These are phyloP conservation scores for Crocidura indochinensis DNA, from an alignment of 2,797 vertebrate genomes.

Conservation along the genomic window DNA sequence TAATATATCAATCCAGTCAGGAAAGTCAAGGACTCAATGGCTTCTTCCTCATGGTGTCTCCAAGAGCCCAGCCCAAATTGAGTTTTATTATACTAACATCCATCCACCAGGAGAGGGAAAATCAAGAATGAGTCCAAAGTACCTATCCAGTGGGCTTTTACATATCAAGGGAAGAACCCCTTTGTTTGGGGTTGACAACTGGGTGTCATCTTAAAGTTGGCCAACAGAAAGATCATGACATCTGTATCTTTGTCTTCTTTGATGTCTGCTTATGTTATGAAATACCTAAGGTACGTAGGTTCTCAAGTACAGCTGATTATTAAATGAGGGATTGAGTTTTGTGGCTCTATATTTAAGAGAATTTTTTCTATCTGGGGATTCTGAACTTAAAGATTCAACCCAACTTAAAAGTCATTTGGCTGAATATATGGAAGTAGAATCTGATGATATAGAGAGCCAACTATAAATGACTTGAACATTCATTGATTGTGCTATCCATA, in stretches of 20 bases:
- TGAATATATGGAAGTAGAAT: not conserved
- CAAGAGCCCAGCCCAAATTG: no score
- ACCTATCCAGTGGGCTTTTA: no score
- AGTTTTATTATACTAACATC: no score
- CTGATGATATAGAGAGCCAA: not conserved
- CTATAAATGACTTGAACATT: not conserved
- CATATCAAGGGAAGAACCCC: no score
- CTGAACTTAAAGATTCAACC: not conserved
- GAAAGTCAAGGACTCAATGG: no score
- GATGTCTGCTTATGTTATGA: not conserved
- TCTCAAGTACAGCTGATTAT: not conserved
- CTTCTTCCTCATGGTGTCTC: no score
- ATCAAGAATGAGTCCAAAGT: no score
- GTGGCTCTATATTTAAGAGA: not conserved
- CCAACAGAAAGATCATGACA: conserved; percentile 1
- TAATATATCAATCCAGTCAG: no score
- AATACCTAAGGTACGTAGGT: conserved; percentile 46
- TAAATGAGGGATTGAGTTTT: not conserved
- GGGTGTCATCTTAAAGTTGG: not conserved
- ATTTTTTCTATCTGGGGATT: not conserved
- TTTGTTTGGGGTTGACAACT: conserved; percentile 32
- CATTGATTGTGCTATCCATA: not conserved
- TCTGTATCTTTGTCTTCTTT: not conserved
- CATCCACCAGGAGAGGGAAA: no score
- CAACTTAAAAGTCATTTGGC: not conserved